Conservation (phyloP, 2,888 invertebrate species). For the Antheraea assamensis region DNA sequence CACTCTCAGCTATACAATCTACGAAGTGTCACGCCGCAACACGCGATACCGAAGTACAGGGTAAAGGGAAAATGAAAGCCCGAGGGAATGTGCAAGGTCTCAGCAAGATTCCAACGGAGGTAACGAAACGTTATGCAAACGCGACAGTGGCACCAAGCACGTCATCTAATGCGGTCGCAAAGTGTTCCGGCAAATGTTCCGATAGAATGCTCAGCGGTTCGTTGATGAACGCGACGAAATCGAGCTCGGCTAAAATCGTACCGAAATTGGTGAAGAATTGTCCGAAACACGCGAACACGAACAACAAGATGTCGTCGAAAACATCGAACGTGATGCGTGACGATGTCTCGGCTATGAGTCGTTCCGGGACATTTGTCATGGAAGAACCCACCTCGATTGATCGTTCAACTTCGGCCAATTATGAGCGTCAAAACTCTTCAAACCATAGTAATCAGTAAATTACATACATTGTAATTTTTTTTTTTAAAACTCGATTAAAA, state of each 20-base stretch:
- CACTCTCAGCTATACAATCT: slow-evolving; percentile 45
- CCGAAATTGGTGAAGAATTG: slow-evolving; percentile 56
- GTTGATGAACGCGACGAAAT: slow-evolving; percentile 81
- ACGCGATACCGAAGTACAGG: slow-evolving; percentile 27
- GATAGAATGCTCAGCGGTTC: slow-evolving; percentile 57
- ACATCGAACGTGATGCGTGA: slow-evolving; percentile 29
- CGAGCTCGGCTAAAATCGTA: slow-evolving; percentile 82
- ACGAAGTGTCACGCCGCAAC: slow-evolving; percentile 33
- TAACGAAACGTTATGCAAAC: slow-evolving; percentile 23
- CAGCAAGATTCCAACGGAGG: slow-evolving; percentile 31
- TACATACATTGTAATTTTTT: not conserved
- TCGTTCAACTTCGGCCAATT: not conserved
- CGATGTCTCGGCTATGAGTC: slow-evolving; percentile 68
- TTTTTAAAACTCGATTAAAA: not conserved
- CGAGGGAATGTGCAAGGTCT: slow-evolving; percentile 48
- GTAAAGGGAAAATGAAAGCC: slow-evolving; percentile 58
- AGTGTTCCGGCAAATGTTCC: slow-evolving; percentile 26
- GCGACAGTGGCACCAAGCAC: slow-evolving; percentile 2
- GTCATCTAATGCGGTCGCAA: not conserved
- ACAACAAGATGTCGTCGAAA: not conserved
- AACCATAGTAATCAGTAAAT: slow-evolving; percentile 27
- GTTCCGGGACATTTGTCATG: slow-evolving; percentile 89
- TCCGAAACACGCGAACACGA: not conserved
- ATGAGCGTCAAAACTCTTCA: slow-evolving; percentile 60
- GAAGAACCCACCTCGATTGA: slow-evolving; percentile 82